Evolutionary conservation across 2,797 vertebrate species (phyloP), one percentile per base, ranked within the genome.

Genomic region (Phrynocephalus forsythii): DNA sequence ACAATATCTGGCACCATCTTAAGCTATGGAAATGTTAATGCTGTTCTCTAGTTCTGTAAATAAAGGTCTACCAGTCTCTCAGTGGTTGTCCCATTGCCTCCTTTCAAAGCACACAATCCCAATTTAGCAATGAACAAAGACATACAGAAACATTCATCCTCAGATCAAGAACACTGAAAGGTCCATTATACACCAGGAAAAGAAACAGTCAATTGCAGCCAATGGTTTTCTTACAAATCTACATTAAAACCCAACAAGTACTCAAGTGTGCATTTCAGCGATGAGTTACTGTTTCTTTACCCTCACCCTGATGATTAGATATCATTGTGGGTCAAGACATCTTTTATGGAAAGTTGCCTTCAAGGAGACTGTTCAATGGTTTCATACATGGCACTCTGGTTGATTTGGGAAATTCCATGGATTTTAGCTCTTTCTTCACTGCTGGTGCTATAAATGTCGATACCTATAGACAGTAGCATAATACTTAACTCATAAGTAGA

Each of bases 371-470:
- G 88, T 56, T 91, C 3, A 0, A 91, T 94, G 38, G 90, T 91
- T 89, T 95, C 95, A 95, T 97, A 97, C 79, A 94, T 0, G 50
- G 96, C 95, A 90, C 94, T 94, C 87, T 72, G 67, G 91, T 97
- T 96, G 91, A 92, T 33, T 0, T 79, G 56, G 16, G 71, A 88
- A 73, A 78, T 52, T 18, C 86, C 88, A 84, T 44, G 82, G 81
- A 73, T 89, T 73, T 81, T 78, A 63, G 1, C 3, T 48, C 63
- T 85, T 72, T 50, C 76, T 4, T 92, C 79, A 69, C 72, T 66
- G 50, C 13, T 4, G 60, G 9, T 79, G 75, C 60, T 95, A 85
- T 20, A 0, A 3, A 6, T 68, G 1, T 69, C 0, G 0, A 76
- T 90, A 38, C 93, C 97, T 98, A 92, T 30, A 90, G 91, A 76